Conservation (phyloP, 2,888 invertebrate species). For the Tipula vernalis region DNA sequence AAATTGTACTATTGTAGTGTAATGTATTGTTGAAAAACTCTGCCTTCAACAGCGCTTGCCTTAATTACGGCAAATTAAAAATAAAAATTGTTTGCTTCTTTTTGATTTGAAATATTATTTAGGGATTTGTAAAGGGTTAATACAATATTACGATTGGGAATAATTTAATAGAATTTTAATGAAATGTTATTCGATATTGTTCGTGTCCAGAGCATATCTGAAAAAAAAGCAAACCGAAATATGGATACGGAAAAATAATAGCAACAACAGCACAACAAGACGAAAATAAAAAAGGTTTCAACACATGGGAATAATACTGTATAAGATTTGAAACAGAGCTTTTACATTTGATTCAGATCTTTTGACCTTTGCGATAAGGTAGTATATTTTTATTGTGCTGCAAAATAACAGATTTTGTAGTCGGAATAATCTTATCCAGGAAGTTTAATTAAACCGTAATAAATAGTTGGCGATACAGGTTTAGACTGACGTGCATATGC, state of each 20-base stretch:
- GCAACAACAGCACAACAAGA: background rate
- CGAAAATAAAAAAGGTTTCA: background rate
- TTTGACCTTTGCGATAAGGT: background rate
- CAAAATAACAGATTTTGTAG: too few relatives aligned
- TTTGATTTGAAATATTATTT: background rate
- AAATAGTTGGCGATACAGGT: too few relatives aligned
- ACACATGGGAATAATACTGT: background rate
- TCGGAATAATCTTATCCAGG: too few relatives aligned
- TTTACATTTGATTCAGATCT: background rate
- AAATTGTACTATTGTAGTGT: background rate
- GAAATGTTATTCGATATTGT: background rate
- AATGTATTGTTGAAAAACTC: background rate
- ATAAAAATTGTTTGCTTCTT: background rate
- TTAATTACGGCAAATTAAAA: background rate
- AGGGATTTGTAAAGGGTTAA: background rate
- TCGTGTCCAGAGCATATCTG: background rate
- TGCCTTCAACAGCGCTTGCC: background rate
- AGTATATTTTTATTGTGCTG: too few relatives aligned
- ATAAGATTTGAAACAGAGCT: background rate
- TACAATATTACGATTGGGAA: background rate
- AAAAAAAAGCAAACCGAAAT: background rate
- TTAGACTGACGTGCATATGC: too few relatives aligned
- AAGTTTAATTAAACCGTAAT: too few relatives aligned
- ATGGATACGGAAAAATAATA: too few relatives aligned
- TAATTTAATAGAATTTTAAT: background rate